Evolutionary conservation across 2,888 invertebrate species (phyloP), one percentile per base, ranked within the genome.

Genomic region (Noctuana brunneofusca): DNA sequence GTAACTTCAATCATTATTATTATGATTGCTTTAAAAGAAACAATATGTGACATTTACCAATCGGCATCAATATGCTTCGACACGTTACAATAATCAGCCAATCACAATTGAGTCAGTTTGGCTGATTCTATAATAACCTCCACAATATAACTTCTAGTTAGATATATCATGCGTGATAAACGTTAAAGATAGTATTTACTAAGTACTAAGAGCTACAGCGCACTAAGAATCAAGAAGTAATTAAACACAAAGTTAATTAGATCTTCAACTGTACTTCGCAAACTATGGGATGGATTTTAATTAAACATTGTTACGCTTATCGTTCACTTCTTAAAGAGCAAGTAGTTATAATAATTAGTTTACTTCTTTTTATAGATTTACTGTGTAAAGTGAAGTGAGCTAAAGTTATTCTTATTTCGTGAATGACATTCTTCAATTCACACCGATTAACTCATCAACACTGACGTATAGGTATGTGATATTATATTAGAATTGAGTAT

Each of bases 251-350:
- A 48, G 22, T 48, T 55, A 55, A 41, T 55, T 41, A 55, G 24
- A 41, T 38, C 38, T 55, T 55, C 24, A 27, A 55, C 54, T 41
- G 54, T 41, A 41, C 20, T 24, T 55, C 24, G 38, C 54, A 41
- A 54, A 55, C 38, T 41, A 41, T 41, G 38, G 22, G 54, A 55
- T 49, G 49, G 41, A 41, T 41, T 54, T 55, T 55, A 55, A 55
- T 55, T 55, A 55, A 41, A 55, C 54, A 11, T 41, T 41, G 27
- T 24, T 41, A 24, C 49, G 49, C 14, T 9, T 22, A 49, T 49
- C 49, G 20, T 27, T 14, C 11, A 14, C 8, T 49, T 27, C 24
- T 49, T 49, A 20, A 48, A 20, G 2, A 22, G 22, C 11, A 22
- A 49, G 24, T 3, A 49, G 27, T 14, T 49, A 5, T 43, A 16